Evolutionary conservation across 2,888 invertebrate genomes (phyloP), one percentile per base, ranked within the genome.

Genomic region (Gerris lacustris): DNA sequence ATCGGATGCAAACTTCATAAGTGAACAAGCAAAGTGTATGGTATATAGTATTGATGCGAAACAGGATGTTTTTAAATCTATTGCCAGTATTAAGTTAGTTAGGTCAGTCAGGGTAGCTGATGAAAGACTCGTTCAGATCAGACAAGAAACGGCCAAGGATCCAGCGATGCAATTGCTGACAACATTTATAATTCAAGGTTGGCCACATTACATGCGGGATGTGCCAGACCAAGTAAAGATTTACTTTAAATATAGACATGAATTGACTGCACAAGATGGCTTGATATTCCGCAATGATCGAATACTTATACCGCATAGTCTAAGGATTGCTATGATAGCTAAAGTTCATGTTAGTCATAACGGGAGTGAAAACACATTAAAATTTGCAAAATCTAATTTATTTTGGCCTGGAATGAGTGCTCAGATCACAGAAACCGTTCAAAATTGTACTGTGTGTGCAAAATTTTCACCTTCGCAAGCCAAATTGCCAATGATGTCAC

Each of bases 271-370:
- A 2, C 70, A 70, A 31, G 67, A 70, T 68, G 70, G 70, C 9
- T 15, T 70, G 1, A 63, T 67, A 2, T 70, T 47, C 63, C 68
- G 68, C 6, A 64, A 63, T 6, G 45, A 63, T 15, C 63, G 64
- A 17, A 63, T 71, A 6, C 64, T 71, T 45, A 44, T 71, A 2
- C 68, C 71, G 1, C 6, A 68, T 6, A 1, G 64, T 7, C 68
- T 71, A 11, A 62, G 71, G 47, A 17, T 62, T 44, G 66, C 68
- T 5, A 68, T 68, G 44, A 68, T 68, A 1, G 6, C 5, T 1
- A 71, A 71, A 47, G 68, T 71, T 0, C 71, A 71, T 18, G 45
- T 45, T 1, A 68, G 71, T 7, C 71, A 63, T 45, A 6, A 63
- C 2, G 71, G 71, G 6, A 63, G 63, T 6, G 64, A 68, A 45